Base-by-base conservation (phyloP, 2,888 invertebrate genomes). In the Bruchidius siliquastri region DNA sequence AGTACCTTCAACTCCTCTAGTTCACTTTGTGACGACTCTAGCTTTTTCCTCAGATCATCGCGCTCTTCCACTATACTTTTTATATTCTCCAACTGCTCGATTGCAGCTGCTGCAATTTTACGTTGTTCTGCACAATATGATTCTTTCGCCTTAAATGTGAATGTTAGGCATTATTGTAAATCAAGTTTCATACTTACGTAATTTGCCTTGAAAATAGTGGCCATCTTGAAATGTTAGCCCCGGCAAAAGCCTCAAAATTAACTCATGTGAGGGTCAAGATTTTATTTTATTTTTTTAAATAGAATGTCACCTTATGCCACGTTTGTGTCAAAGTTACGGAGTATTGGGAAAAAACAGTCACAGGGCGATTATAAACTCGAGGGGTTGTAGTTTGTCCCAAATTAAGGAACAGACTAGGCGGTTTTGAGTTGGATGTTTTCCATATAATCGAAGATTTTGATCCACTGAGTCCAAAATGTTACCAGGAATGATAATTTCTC, bases 61-160 rank as follows among this genome's bases (percentile, higher is more conserved):
- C 84, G 78, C 78, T 84, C 85, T 68, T 81, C 77, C 18, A 79
- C 80, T n/a, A 84, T 81, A 68, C 76, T 78, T 76, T 82, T 79
- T 67, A 83, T 82, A 71, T 78, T 81, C 75, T 85, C 85, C 71
- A 86, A 77, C 75, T 85, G 81, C 75, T 83, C 81, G 69, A 86
- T 79, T 1, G 86, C 84, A 69, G 76, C 80, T 21, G 77, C 74
- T 22, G 82, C 79, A 71, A 79, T 77, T 72, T 79, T 80, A 21
- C 78, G 78, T 77, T 84, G 83, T 74, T 82, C 80, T n/a, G 80
- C 78, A 72, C 82, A 80, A 75, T 82, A 83, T 2, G 80, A 80
- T 76, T 83, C 79, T 77, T 81, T 81, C 21, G 81, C 81, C 84
- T 84, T 77, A 76, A 72, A 73, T 20, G 8, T 30, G 21, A 69